Conservation (phyloP, 2,888 invertebrate species). For the Leucophenga maculata region DNA sequence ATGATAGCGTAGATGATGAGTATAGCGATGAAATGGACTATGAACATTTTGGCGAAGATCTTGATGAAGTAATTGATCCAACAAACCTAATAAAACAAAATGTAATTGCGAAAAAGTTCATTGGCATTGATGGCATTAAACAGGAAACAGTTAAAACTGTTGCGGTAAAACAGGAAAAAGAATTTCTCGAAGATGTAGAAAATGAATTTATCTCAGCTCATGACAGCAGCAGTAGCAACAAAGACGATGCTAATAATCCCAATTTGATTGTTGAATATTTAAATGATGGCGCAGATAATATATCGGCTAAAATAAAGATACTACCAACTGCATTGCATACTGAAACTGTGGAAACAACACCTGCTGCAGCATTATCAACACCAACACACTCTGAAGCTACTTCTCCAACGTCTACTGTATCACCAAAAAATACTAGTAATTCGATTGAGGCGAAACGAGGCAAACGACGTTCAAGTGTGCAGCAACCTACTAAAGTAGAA, state of each 20-base stretch:
- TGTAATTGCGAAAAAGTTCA: conserved; percentile 54
- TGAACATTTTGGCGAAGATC: conserved; percentile 15
- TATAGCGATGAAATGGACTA: conserved; percentile 22
- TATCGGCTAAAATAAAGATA: conserved; percentile 55
- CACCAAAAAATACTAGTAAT: background rate
- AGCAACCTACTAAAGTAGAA: background rate
- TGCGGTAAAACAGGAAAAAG: too few species aligned
- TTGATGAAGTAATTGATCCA: background rate
- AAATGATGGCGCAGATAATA: conserved; percentile 54
- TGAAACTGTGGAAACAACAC: background rate
- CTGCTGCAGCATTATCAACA: background rate
- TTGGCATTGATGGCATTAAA: conserved; percentile 58
- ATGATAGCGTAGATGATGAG: background rate
- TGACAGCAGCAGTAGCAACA: too few species aligned
- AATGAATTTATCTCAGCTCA: background rate
- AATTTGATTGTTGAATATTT: conserved; percentile 55
- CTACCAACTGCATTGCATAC: conserved; percentile 39
- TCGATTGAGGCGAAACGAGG: background rate
- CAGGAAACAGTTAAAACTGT: conserved; percentile 43
- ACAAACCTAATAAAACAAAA: conserved; percentile 8
- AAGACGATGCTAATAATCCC: conserved; percentile 30
- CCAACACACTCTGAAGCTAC: background rate
- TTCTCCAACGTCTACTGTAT: background rate
- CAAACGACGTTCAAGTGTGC: background rate
- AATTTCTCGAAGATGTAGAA: background rate